phyloP scores from a whole-genome alignment of 2,888 invertebrate species.

The Dichetophora obliterata region DNA sequence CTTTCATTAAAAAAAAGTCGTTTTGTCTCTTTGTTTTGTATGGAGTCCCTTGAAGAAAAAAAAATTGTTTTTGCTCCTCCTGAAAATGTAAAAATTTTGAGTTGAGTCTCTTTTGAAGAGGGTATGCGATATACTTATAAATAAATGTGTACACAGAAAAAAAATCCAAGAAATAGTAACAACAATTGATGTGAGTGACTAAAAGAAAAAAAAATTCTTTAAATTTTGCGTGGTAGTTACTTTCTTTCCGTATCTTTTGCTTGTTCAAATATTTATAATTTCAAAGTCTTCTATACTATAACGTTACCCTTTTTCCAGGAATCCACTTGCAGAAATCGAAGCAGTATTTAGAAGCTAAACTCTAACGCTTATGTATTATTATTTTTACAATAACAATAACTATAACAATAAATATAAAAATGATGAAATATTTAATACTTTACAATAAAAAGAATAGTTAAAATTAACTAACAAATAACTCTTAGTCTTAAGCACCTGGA shows the following conservation, averaged over 20 bases:
- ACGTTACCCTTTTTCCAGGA: constrained; percentile 63
- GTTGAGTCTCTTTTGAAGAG: no score
- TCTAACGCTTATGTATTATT: constrained; percentile 21
- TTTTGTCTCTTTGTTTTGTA: no score
- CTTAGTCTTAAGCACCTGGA: no score
- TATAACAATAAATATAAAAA: no score
- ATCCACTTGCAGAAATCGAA: constrained; percentile 70
- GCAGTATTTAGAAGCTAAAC: constrained; percentile 70
- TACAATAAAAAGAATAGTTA: not conserved
- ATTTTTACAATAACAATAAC: not conserved
- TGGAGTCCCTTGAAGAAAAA: no score
- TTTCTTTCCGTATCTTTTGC: constrained; percentile 45
- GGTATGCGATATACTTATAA: no score
- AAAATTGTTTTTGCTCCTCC: no score
- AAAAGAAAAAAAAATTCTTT: constrained; percentile 26
- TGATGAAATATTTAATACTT: not conserved
- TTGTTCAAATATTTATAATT: constrained; percentile 34
- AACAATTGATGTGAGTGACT: not conserved
- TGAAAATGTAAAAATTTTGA: no score
- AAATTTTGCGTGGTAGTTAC: constrained; percentile 3
- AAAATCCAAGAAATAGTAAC: not conserved
- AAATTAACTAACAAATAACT: not conserved
- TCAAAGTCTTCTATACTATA: constrained; percentile 48
- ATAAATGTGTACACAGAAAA: not conserved
- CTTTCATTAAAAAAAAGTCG: no score